Evolutionary conservation across 2,113 vertebrate genomes (phyloP).

Genomic region (Cololabis saira): DNA sequence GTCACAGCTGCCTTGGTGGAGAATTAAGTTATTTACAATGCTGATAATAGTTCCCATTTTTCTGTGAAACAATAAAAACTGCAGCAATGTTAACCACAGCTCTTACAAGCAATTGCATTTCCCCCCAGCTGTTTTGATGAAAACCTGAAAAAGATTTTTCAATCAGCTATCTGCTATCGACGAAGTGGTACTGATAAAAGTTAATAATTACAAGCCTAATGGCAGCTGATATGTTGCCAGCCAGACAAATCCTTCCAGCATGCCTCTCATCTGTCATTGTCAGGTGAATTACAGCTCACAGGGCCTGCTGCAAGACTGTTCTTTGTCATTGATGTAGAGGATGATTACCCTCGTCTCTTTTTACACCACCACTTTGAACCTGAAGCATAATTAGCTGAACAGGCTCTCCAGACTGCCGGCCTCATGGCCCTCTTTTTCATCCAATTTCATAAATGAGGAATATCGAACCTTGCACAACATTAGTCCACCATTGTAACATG

Average conservation of each 20-base stretch:
- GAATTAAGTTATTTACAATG: neutral
- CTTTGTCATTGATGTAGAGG: slow-evolving; percentile 18
- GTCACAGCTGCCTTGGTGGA: neutral
- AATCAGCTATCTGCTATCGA: no score
- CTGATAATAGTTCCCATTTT: neutral
- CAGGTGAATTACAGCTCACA: slow-evolving; percentile 35
- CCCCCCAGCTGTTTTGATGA: no score
- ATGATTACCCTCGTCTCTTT: slow-evolving; percentile 45
- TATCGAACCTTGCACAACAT: slow-evolving; percentile 52
- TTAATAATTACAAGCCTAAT: no score
- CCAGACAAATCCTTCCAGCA: slow-evolving; percentile 7
- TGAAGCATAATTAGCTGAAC: slow-evolving; percentile 57
- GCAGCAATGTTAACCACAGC: neutral
- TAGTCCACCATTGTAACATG: slow-evolving; percentile 36
- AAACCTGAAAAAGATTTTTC: no score
- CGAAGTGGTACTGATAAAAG: no score
- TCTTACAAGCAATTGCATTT: no score
- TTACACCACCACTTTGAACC: slow-evolving; percentile 63
- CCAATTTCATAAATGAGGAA: slow-evolving; percentile 70
- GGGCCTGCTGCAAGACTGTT: slow-evolving; percentile 5
- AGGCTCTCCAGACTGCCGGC: slow-evolving; percentile 56
- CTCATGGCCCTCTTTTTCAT: slow-evolving; percentile 50
- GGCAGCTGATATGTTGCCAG: neutral
- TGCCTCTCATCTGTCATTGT: slow-evolving; percentile 14
- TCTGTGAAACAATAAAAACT: neutral